Percentiles rank a stretch among this genome's conserved stretches.
Evolutionary conservation across 2,888 invertebrate genomes (phyloP).

Genomic region (Tenodera sinensis): DNA sequence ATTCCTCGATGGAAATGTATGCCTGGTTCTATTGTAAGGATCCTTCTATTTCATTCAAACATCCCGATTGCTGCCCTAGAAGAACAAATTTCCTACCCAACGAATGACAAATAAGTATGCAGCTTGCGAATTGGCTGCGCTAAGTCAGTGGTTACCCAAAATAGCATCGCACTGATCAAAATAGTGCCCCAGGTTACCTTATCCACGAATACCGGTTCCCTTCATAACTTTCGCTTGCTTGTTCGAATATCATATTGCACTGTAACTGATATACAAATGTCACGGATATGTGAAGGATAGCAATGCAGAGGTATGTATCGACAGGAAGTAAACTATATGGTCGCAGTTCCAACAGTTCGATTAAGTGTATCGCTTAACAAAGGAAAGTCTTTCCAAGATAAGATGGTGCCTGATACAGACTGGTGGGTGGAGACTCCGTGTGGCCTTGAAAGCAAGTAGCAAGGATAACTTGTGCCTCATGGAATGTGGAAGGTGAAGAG

Average conservation of each 20-base stretch:
- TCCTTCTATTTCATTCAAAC: no score
- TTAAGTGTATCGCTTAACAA: not conserved
- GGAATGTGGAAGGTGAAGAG: not conserved
- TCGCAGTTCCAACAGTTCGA: not conserved
- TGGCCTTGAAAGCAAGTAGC: not conserved
- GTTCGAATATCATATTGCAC: not conserved
- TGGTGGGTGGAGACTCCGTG: not conserved
- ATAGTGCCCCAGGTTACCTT: not conserved
- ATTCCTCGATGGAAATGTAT: no score
- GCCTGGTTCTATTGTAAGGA: no score
- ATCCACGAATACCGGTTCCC: not conserved
- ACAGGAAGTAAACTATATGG: not conserved
- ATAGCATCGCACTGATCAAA: not conserved
- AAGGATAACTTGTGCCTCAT: not conserved
- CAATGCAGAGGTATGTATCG: not conserved
- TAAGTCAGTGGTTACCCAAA: not conserved
- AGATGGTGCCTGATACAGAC: not conserved
- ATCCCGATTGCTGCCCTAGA: no score
- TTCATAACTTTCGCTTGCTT: not conserved
- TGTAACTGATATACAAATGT: not conserved
- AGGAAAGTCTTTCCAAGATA: not conserved
- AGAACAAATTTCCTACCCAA: no score
- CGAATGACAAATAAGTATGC: no score
- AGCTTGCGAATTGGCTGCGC: no score
- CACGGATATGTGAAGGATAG: not conserved